Base-by-base conservation (phyloP, 2,797 vertebrate species). In the Neosilurus mollespiculum region DNA sequence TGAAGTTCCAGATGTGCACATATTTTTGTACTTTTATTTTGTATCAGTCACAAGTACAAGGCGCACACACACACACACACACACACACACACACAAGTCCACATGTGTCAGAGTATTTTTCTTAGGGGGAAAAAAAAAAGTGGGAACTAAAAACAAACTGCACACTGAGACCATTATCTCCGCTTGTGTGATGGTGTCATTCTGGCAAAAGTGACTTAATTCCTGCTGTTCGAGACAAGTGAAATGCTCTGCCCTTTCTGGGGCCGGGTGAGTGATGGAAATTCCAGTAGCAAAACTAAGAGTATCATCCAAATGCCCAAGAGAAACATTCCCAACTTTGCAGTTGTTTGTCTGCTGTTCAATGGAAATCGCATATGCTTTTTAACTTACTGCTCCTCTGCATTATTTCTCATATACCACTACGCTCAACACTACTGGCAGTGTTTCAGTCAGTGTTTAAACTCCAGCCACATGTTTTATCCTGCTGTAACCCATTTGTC, bases 1-100 rank as follows among this genome's bases (percentile, higher is more conserved):
- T 84, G 83, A 86, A 90, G 84, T 88, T 91, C 91, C 91, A 93
- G 92, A 93, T 93, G 91, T 89, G 89, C 87, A 67, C 83, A 51
- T 73, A 84, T 86, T 62, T 72, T 90, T 89, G 85, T n/a, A 51
- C 51, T 73, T 30, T 87, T 87, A 83, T 86, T 81, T 81, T 89
- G 85, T 85, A 86, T 89, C 85, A 85, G 73, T 87, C 81, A 83
- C 85, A 77, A 37, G 20, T 37, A 64, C 75, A 34, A 89, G 88
- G 6, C 37, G 6, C 37, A 43, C 37, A 43, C 6, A 43, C 37
- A 43, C 37, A 43, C 37, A 43, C 37, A 43, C 53, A 16, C 58
- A 59, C 18, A 20, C 59, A 64, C 75, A 34, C 20, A 89, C 89
- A 89, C 88, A 90, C 87, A 88, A 85, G 82, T 87, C 87, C 89